Evolutionary conservation across 2,113 vertebrate species (phyloP), one percentile per base, ranked within the genome.

Genomic region (Microtus oregoni): DNA sequence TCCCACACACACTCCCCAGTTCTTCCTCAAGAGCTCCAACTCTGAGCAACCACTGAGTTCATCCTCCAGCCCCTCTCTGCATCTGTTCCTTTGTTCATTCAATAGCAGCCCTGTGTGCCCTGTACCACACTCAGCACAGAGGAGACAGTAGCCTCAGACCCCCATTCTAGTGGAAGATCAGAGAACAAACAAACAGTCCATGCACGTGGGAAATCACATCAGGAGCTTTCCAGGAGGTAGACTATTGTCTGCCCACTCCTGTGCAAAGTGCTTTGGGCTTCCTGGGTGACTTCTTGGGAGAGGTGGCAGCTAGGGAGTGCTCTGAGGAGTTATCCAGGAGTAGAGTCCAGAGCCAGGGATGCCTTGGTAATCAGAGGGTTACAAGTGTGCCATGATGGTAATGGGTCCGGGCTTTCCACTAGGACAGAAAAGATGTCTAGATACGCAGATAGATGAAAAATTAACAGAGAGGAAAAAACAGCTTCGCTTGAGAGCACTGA

Each of bases 1-100:
- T 30, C 1, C 44, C 4, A 1, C 22, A 55, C 11, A n/a, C 0
- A 19, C 55, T 58, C 19, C 7, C 35, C 10, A 3, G 35, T n/a
- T 73, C 70, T 77, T 17, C 78, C 61, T 78, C 30, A 4, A 70
- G 41, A 50, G 24, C 63, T 76, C 68, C 22, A 50, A 22, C 26
- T 44, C 41, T 30, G 50, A 90, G 20, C 38, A 26, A 22, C 6
- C 9, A 67, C 32, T 30, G 5, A 17, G 26, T 19, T 30, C 14
- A 2, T 32, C 38, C 86, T 35, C 58, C 52, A 10, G 14, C 14
- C 19, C 22, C 12, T 15, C 52, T 3, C 47, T 22, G 2, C 22
- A 41, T 13, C 38, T 44, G 35, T 73, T 38, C 14, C 9, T 32
- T 75, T 9, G 0, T 44, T 35, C 24, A 61, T 17, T 35, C 44